Percentiles rank a stretch among this genome's conserved stretches.
Conservation (phyloP, 2,888 invertebrate species). For the Tinea pellionella region DNA sequence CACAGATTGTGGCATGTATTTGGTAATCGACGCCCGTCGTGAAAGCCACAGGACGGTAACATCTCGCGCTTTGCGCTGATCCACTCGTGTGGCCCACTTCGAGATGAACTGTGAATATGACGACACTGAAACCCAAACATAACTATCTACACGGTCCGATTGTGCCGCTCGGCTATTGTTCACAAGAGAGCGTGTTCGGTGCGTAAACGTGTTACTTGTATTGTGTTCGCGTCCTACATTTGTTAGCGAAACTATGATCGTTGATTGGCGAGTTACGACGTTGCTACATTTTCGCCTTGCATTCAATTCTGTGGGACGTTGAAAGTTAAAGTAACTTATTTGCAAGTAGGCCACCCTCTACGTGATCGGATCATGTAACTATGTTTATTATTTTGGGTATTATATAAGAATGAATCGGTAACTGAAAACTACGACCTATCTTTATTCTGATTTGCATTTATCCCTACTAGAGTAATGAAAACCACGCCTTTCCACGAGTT, state of each 20-base stretch:
- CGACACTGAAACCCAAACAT: constrained; percentile 54
- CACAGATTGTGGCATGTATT: constrained; percentile 68
- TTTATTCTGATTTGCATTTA: no score
- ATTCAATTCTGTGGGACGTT: constrained; percentile 62
- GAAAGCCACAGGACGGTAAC: constrained; percentile 62
- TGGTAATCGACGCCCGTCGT: constrained; percentile 58
- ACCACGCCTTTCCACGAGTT: no score
- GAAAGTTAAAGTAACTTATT: constrained; percentile 46
- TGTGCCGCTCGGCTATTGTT: constrained; percentile 45
- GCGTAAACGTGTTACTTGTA: constrained; percentile 36
- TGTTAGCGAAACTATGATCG: constrained; percentile 56
- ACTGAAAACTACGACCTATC: no score
- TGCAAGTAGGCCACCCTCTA: constrained; percentile 51
- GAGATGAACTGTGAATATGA: constrained; percentile 22
- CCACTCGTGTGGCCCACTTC: constrained; percentile 43
- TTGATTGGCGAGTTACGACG: constrained; percentile 57
- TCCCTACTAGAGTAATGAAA: no score
- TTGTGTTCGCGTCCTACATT: constrained; percentile 57
- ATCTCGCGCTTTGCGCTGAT: constrained; percentile 45
- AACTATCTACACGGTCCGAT: constrained; percentile 25
- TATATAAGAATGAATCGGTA: neutral
- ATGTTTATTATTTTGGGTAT: neutral
- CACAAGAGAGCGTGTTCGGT: constrained; percentile 33
- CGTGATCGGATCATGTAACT: constrained; percentile 16
- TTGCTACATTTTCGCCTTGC: constrained; percentile 64